These are phyloP conservation scores for Bungarus multicinctus DNA, from an alignment of 2,113 vertebrate species.

Conservation along the genomic window DNA sequence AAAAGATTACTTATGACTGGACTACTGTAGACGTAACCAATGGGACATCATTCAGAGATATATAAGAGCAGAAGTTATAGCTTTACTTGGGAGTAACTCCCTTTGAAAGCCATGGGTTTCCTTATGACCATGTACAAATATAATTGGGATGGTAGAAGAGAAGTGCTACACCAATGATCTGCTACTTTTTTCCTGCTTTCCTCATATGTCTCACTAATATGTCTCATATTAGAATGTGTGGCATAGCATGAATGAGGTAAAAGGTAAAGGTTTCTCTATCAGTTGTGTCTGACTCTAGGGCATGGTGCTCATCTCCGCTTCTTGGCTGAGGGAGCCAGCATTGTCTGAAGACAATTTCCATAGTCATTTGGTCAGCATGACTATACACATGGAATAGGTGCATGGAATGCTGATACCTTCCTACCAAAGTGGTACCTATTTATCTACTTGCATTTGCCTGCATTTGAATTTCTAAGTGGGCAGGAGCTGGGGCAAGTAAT, in stretches of 20 bases:
- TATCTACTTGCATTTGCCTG: background rate
- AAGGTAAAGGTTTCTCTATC: no score
- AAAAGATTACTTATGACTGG: background rate
- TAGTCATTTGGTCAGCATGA: background rate
- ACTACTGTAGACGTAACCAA: background rate
- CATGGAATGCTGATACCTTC: background rate
- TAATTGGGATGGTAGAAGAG: background rate
- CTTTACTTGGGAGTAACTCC: background rate
- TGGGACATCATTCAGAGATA: background rate
- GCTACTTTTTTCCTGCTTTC: background rate
- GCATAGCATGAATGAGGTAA: background rate
- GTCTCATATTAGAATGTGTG: background rate
- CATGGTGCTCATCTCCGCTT: background rate
- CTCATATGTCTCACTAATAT: background rate
- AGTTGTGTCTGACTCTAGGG: background rate
- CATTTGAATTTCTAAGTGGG: background rate
- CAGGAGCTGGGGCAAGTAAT: background rate
- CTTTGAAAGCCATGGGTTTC: background rate
- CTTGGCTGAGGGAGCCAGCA: background rate
- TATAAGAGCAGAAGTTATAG: background rate
- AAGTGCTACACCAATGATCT: background rate
- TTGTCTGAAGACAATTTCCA: background rate
- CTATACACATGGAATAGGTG: background rate
- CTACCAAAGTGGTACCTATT: background rate
- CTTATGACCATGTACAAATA: background rate